Conservation (phyloP, 2,113 vertebrate genomes). For the Cochlearius cochlearius region DNA sequence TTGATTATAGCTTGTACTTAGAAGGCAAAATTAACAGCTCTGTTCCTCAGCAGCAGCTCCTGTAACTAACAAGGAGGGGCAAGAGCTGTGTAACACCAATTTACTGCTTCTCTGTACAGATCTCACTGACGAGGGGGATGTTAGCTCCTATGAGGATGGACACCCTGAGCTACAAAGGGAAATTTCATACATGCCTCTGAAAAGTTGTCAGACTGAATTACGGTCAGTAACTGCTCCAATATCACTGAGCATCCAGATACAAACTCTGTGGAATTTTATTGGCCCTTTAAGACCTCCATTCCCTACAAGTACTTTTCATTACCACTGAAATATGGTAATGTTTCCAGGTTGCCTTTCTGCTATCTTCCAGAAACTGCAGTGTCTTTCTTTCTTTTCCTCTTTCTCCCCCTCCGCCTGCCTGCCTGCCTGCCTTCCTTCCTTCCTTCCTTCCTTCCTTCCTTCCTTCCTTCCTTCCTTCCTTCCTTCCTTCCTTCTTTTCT, state of each 20-base stretch:
- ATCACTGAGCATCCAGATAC: not conserved
- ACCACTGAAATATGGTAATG: not conserved
- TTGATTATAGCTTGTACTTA: not conserved
- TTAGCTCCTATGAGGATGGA: not conserved
- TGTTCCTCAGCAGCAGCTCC: not conserved
- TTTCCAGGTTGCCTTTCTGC: slow-evolving; percentile 8
- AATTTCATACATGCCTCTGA: not conserved
- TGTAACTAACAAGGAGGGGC: not conserved
- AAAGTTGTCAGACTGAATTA: not conserved
- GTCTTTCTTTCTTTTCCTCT: not conserved
- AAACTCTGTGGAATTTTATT: not conserved
- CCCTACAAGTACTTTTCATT: not conserved
- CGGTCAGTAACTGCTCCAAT: not conserved
- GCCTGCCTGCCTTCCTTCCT: too few relatives aligned
- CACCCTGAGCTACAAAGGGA: not conserved
- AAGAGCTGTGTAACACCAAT: not conserved
- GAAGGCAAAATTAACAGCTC: slow-evolving; percentile 9
- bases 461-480: accelerated
- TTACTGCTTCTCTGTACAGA: not conserved
- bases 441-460: accelerated
- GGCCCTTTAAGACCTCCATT: not conserved
- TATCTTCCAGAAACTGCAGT: slow-evolving; percentile 18
- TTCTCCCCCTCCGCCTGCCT: accelerated
- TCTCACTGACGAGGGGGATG: not conserved
- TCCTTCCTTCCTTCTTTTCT: accelerated